These are phyloP conservation scores for Clytia hemisphaerica DNA, from an alignment of 30 jellyfish, hydroid and myxozoan genomes.

Conservation along the genomic window DNA sequence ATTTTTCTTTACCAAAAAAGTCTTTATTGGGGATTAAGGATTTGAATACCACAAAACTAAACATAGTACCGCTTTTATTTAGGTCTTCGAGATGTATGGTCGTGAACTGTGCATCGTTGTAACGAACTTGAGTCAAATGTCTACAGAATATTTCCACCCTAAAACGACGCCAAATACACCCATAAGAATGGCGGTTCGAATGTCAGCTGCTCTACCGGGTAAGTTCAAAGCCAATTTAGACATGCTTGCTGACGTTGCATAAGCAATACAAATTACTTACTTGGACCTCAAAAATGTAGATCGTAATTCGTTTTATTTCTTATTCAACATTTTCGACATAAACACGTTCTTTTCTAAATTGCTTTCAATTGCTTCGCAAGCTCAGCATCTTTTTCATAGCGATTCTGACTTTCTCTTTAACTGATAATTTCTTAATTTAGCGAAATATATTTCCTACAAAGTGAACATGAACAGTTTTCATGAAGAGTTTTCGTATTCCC, in stretches of 20 bases:
- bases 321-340: background rate
- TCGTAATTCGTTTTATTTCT: background rate
- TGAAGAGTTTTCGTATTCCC: too few relatives aligned
- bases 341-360: background rate
- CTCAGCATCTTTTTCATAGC: background rate
- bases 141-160: slow-evolving; percentile 92
- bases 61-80: too few relatives aligned
- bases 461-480: too few relatives aligned
- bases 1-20: too few relatives aligned
- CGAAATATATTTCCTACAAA: too few relatives aligned
- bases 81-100: slow-evolving; percentile 67
- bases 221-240: background rate
- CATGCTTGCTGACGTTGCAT: background rate
- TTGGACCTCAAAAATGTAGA: background rate
- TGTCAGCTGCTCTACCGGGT: slow-evolving; percentile 99
- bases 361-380: background rate
- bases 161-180: slow-evolving; percentile 96
- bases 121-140: slow-evolving; percentile 89
- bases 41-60: too few relatives aligned
- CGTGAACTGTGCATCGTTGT: slow-evolving; percentile 94
- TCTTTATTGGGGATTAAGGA: too few relatives aligned
- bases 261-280: too few relatives aligned
- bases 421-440: background rate
- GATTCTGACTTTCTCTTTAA: background rate
- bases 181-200: slow-evolving; percentile 81